Percentiles rank a stretch among this genome's conserved stretches.
Evolutionary conservation across 1,140 invertebrate genomes (phyloP).

Genomic region (Triops cancriformis): DNA sequence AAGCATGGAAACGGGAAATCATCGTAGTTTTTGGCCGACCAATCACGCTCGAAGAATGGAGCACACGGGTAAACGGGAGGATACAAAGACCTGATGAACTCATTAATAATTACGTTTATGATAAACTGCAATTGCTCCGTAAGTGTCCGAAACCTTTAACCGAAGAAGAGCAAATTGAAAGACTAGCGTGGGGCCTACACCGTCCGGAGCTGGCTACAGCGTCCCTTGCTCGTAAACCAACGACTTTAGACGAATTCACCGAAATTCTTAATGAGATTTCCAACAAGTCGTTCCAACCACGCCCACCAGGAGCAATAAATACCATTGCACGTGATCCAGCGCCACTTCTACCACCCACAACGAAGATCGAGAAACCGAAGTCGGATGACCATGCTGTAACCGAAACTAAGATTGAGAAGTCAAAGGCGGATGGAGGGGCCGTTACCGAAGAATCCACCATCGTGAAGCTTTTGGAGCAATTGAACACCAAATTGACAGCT

Average conservation of each 20-base stretch:
- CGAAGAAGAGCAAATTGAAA: slow-evolving; percentile 1
- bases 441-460: not conserved
- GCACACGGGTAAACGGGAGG: not conserved
- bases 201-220: not conserved
- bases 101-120: slow-evolving; percentile 16
- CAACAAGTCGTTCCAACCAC: not conserved
- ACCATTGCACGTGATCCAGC: not conserved
- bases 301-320: not conserved
- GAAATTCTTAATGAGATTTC: not conserved
- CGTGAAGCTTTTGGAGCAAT: not conserved
- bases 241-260: slow-evolving; percentile 18
- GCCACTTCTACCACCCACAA: not conserved
- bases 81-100: not conserved
- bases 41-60: slow-evolving; percentile 21
- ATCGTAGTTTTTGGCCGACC: not conserved
- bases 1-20: not conserved
- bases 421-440: too few species aligned
- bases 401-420: not conserved
- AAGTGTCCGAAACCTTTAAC: not conserved
- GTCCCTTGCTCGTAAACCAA: slow-evolving; percentile 10
- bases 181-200: slow-evolving; percentile 15
- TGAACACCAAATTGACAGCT: not conserved
- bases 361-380: not conserved
- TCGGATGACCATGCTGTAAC: not conserved
- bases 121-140: not conserved